Base-by-base conservation (phyloP, 2,888 invertebrate species). In the Eristalis pertinax region DNA sequence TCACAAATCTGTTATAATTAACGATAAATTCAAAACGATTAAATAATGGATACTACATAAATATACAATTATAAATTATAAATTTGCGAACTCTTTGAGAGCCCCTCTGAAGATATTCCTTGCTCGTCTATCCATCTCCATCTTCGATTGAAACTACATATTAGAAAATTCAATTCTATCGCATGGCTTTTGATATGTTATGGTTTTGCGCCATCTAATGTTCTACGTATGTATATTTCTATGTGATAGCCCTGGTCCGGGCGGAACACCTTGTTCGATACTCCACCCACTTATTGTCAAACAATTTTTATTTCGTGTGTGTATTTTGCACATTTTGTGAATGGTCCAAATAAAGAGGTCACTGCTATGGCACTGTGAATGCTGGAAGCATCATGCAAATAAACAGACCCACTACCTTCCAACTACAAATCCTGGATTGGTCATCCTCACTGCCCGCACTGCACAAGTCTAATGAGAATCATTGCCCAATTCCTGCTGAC, bases 221-320 rank as follows among this genome's bases (percentile, higher is more conserved):
- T 41, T 50, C 78, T 70, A 74, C 67, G 63, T 76, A 41, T 19
- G 73, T 74, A 72, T 76, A 62, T 77, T 81, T 26, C 69, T 84
- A 82, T 76, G 26, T 60, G 22, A 65, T 86, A 78, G 75, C 83
- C 86, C 78, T 72, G 70, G 58, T 72, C 50, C 26, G 74, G 56
- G 86, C 75, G 83, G 35, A 83, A 74, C 41, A 79, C 26, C 65
- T 32, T 13, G 78, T 58, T 24, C 15, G 73, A 69, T 60, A 69
- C 70, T 75, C 70, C 83, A 79, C 75, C 74, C 78, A 79, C 74
- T 83, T 83, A 86, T 86, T 86, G 86, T 86, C 86, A 86, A 86
- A 86, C 32, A 58, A 32, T 65, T 38, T 32, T 22, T 73, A n/a
- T n/a, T 50, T 82, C 2, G 32, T 32, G 32, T 32, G 32, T 32